These are phyloP conservation scores for Brachycybe producta DNA, from an alignment of 2,888 invertebrate species.

Conservation along the genomic window DNA sequence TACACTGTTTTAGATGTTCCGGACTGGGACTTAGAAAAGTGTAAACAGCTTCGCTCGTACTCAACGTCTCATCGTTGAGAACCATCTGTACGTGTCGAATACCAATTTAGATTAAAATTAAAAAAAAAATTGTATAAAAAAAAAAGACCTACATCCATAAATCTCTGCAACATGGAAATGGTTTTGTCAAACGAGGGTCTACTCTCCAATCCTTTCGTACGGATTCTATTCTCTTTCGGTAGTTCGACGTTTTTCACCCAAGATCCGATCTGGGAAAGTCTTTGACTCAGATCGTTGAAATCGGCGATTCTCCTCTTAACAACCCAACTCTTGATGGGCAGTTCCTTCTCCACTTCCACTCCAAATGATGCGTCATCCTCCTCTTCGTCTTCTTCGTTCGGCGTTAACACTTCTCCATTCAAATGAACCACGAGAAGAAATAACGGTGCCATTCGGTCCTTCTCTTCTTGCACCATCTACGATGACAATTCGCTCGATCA, in stretches of 20 bases:
- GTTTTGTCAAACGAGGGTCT: constrained; percentile 66
- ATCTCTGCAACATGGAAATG: constrained; percentile 68
- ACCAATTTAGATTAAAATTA: background rate
- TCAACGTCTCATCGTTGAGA: constrained; percentile 69
- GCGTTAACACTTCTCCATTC: constrained; percentile 22
- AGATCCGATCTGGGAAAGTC: constrained; percentile 55
- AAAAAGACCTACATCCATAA: constrained; percentile 54
- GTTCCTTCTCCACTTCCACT: constrained; percentile 8
- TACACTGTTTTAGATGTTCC: constrained; percentile 59
- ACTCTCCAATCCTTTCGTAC: constrained; percentile 65
- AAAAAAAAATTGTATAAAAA: constrained; percentile 2
- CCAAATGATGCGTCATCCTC: too few species aligned
- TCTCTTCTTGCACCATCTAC: constrained; percentile 39
- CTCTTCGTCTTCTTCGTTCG: constrained; percentile 46
- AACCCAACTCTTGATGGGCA: constrained; percentile 33
- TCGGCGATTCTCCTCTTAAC: constrained; percentile 40
- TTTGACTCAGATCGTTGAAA: constrained; percentile 67
- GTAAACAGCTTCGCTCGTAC: constrained; percentile 78
- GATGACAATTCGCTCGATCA: constrained; percentile 16
- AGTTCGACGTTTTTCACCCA: constrained; percentile 68
- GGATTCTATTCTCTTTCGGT: constrained; percentile 50
- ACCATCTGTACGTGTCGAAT: constrained; percentile 47
- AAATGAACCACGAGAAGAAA: constrained; percentile 32
- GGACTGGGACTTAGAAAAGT: constrained; percentile 85
- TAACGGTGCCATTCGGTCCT: constrained; percentile 37